These are phyloP conservation scores for Arion vulgaris DNA, from an alignment of 1,140 invertebrate genomes.

Conservation along the genomic window DNA sequence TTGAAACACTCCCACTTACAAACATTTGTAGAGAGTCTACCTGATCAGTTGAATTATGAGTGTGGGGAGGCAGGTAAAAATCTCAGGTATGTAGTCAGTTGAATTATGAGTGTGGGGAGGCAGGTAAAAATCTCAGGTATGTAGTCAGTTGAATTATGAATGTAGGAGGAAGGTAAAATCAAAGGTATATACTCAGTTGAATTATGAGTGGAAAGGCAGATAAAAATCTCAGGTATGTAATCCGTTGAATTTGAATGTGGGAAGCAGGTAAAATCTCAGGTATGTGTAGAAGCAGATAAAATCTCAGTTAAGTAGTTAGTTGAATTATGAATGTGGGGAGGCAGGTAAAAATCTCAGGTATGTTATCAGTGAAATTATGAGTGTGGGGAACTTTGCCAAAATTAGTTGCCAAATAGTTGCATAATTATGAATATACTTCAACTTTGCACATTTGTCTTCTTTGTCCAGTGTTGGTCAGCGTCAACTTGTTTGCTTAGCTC, in stretches of 20 bases:
- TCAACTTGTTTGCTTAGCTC: slow-evolving; percentile 75
- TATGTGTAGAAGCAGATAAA: too few species aligned
- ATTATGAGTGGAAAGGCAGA: slow-evolving; percentile 64
- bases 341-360: slow-evolving; percentile 71
- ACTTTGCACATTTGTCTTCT: background rate
- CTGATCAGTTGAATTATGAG: slow-evolving; percentile 52
- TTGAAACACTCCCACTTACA: slow-evolving; percentile 62
- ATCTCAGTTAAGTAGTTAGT: too few species aligned
- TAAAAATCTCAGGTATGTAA: slow-evolving; percentile 70
- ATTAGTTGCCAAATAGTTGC: too few species aligned
- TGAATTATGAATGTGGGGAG: slow-evolving; percentile 62
- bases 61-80: slow-evolving; percentile 68
- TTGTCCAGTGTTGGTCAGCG: slow-evolving; percentile 74
- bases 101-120: slow-evolving; percentile 57
- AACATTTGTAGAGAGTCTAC: slow-evolving; percentile 57
- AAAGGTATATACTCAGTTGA: slow-evolving; percentile 67
- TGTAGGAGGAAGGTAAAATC: slow-evolving; percentile 66
- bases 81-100: slow-evolving; percentile 71
- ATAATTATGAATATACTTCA: too few species aligned
- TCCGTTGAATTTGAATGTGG: slow-evolving; percentile 50
- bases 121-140: slow-evolving; percentile 70
- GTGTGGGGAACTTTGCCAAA: too few species aligned
- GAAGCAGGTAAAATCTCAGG: slow-evolving; percentile 71
- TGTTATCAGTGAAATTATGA: too few species aligned
- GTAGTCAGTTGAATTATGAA: slow-evolving; percentile 49